Base-by-base conservation (phyloP, 2,797 vertebrate genomes). In the Antennarius maculatus region DNA sequence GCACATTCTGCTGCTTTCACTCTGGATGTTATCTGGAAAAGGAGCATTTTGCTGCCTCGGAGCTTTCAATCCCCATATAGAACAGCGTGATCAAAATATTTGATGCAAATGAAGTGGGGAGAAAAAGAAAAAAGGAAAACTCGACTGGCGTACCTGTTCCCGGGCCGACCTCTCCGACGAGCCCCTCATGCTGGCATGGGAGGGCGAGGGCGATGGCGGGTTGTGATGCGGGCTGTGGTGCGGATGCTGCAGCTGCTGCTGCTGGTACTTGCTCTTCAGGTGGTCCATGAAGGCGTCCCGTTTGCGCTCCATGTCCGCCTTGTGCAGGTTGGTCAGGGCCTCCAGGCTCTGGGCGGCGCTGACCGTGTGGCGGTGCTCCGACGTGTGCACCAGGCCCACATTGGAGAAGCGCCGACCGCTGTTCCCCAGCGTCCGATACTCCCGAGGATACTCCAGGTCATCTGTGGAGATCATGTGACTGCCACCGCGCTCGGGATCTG, bases 401-500 rank as follows among this genome's bases (percentile, higher is more conserved):
- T 98, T 99, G 92, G 97, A 99, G 94, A 99, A 98, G 72, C 97
- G 96, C 4, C 97, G 95, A 14, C 94, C 95, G 70, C 95, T 96
- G 76, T 96, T 94, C 34, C 95, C 95, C 93, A 98, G 91, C 68
- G 97, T 98, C 73, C 97, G 93, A 92, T 98, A 98, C 74, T 98
- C 97, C 57, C 97, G 90, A 0, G 97, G 97, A 90, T 98, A 98
- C 80, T 99, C 97, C 77, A 96, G 91, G 93, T 99, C 97, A 81
- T 98, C 97, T 0, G 96, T 96, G 16, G 97, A 98, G 93, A 98
- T 97, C 96, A 98, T 96, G 93, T 97, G 97, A 92, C 94, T 92
- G 89, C 96, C 96, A 55, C 89, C 89, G 85, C 96, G 95, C 92
- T 97, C 97, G 41, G 95, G 93, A 94, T 99, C 97, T 99, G 89